phyloP scores from a whole-genome alignment of 2,113 vertebrate genomes.

The Heteronetta atricapilla region DNA sequence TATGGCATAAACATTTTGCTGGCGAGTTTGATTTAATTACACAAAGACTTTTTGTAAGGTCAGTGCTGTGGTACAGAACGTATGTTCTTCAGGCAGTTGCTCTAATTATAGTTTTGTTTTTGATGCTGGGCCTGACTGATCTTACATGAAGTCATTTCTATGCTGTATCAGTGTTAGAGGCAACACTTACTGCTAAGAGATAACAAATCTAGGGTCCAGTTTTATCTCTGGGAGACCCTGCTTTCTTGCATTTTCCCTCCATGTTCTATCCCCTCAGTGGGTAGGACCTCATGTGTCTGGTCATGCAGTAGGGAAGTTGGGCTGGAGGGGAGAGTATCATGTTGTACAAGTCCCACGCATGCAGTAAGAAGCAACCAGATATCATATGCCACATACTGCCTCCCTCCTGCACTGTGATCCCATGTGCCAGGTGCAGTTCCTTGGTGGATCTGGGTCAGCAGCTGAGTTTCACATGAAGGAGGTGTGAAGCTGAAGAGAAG shows the following conservation, averaged over 20 bases:
- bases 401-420: not conserved
- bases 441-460: not conserved
- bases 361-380: not conserved
- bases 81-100: not conserved
- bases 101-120: not conserved
- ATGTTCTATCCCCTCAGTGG: not conserved
- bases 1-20: constrained; percentile 40
- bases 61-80: constrained; percentile 2
- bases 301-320: not conserved
- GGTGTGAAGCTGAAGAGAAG: not conserved
- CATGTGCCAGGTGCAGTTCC: not conserved
- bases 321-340: not conserved
- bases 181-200: not conserved
- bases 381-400: not conserved
- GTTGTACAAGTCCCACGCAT: not conserved
- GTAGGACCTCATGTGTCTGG: not conserved
- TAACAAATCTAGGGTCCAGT: not conserved
- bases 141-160: not conserved
- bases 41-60: constrained; percentile 26
- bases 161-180: not conserved
- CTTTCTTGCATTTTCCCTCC: not conserved
- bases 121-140: not conserved
- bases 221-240: not conserved
- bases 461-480: not conserved
- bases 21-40: constrained; percentile 41